Conservation (phyloP, 1,140 invertebrate species). For the Megalonaias nervosa region DNA sequence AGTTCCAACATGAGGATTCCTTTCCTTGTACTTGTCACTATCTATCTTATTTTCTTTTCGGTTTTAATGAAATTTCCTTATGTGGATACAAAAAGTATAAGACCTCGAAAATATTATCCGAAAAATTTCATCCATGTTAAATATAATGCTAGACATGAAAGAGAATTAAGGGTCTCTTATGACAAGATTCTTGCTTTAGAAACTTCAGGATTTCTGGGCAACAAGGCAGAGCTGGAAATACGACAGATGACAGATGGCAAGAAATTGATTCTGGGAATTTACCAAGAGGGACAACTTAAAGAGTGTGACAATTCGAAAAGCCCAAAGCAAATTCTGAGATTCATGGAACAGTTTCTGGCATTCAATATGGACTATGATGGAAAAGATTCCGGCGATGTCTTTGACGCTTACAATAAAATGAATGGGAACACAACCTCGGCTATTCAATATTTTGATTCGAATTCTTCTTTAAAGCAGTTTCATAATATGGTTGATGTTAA, state of each 20-base stretch:
- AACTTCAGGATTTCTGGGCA: slow-evolving; percentile 18
- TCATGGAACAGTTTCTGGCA: slow-evolving; percentile 28
- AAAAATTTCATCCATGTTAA: slow-evolving; percentile 33
- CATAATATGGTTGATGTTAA: slow-evolving; percentile 11
- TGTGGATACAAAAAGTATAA: background rate
- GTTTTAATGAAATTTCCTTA: no score
- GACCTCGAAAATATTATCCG: slow-evolving; percentile 16
- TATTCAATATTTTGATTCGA: slow-evolving; percentile 7
- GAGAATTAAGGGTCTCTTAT: slow-evolving; percentile 30
- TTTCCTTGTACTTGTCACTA: no score
- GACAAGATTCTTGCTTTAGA: slow-evolving; percentile 25
- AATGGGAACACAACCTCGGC: slow-evolving; percentile 15
- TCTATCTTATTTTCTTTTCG: no score
- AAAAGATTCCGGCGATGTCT: slow-evolving; percentile 20
- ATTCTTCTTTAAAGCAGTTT: slow-evolving; percentile 11
- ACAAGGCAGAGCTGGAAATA: slow-evolving; percentile 17
- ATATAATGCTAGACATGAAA: slow-evolving; percentile 23
- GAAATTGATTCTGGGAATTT: slow-evolving; percentile 32
- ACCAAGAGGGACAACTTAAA: slow-evolving; percentile 26
- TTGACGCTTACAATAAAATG: slow-evolving; percentile 11
- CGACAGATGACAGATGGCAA: slow-evolving; percentile 35
- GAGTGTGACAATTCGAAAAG: slow-evolving; percentile 36
- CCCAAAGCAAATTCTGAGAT: slow-evolving; percentile 29
- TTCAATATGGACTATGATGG: background rate
- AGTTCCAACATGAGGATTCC: no score